Base-by-base conservation (phyloP, 2,888 invertebrate species). In the Thereva unica region DNA sequence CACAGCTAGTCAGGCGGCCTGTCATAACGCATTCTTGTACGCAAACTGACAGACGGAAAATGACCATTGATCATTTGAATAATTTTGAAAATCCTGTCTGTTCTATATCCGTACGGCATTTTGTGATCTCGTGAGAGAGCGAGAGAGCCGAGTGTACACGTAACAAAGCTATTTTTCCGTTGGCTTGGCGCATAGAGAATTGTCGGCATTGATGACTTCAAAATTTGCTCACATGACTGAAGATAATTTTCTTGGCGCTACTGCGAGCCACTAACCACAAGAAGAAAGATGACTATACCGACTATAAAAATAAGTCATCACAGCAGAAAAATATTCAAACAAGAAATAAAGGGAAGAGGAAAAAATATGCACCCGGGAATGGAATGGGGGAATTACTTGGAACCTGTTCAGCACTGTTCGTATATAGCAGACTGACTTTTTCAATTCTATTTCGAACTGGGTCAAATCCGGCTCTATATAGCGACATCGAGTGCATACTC, bases 171-270 rank as follows among this genome's bases (percentile, higher is more conserved):
- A 23, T 23, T 23, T 23, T 23, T 23, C 23, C 2, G 23, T 23
- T 23, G 23, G 23, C 23, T 59, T 59, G 57, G 57, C 57, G 47
- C 45, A 10, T 35, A 59, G 47, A 59, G 34, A 34, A 37, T 37
- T 59, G 57, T 59, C 57, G 57, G 57, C 57, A 59, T 59, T 59
- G 57, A 59, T 59, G 57, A 59, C 57, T 59, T 59, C 57, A 59
- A 41, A 23, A 12, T 47, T 38, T 40, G 34, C 47, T 59, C 57
- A 59, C 57, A 59, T 59, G 57, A 59, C 57, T 59, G 57, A 37
- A 59, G 45, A 47, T 47, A n/a, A 56, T 56, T 35, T 44, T 23
- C 23, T 23, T 23, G 23, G 23, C 23, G 23, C 23, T 23, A 23
- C 23, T 23, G 23, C 23, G 23, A 23, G 2, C 23, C 23, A 2